Base-by-base conservation (phyloP, 2,888 invertebrate genomes). In the Diarsia mendica region DNA sequence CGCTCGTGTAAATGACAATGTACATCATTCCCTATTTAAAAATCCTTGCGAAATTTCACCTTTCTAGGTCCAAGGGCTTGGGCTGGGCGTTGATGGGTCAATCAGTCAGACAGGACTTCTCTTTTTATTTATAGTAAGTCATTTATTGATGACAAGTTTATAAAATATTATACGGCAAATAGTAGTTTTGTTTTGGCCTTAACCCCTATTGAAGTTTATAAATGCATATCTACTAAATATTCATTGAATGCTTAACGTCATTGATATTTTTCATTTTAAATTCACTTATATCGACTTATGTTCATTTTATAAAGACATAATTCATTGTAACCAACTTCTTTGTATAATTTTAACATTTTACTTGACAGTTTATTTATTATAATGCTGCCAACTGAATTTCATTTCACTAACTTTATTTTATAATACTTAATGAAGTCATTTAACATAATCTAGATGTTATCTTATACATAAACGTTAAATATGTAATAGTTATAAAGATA, bases 361-460 rank as follows among this genome's bases (percentile, higher is more conserved):
- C 20, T 61, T 5, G 8, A 10, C 9, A 33, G 15, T 15, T 28
- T 72, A n/a, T 9, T n/a, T 18, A 39, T 44, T 53, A 48, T 49
- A 46, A 60, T 67, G n/a, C 15, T 10, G n/a, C 49, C 9, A 39
- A 51, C 39, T 61, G 23, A 13, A 8, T 1, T 33, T 5, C 15
- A 18, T 63, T 64, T 9, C 0, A 49, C 4, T 3, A 61, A 67
- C n/a, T 15, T 28, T 53, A n/a, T 15, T 71, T 11, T 46, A 18
- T 53, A 18, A 6, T 48, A 70, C n/a, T 33, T n/a, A 9, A 28
- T 5, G 28, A 10, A 28, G 28, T 28, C 33, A 4, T 18, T 58
- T 60, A 60, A 33, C 18, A 18, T 33, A 33, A 74, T 46, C 11
- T 46, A 53, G n/a, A 51, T 75, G 51, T 75, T 46, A 75, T 75